Evolutionary conservation across 2,113 vertebrate genomes (phyloP).

Genomic region (Bostrychus sinensis): DNA sequence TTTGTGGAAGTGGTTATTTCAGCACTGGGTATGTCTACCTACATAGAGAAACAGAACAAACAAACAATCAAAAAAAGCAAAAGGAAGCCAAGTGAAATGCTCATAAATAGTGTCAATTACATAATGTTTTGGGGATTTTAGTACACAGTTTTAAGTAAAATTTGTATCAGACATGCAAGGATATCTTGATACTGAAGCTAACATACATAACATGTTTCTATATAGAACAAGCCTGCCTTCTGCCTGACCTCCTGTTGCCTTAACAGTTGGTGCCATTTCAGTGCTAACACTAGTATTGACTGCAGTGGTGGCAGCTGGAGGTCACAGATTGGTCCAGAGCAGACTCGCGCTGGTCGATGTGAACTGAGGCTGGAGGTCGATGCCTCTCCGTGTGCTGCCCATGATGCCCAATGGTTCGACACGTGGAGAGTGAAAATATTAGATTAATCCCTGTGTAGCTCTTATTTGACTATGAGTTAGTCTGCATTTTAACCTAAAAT

Average conservation of each 20-base stretch:
- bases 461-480: not conserved
- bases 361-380: slow-evolving; percentile 16
- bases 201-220: no score
- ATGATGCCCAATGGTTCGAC: not conserved
- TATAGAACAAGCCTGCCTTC: no score
- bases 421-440: not conserved
- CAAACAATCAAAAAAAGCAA: no score
- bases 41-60: no score
- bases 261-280: slow-evolving; percentile 30
- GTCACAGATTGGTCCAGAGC: slow-evolving; percentile 52
- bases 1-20: no score
- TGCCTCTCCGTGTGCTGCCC: not conserved
- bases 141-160: no score
- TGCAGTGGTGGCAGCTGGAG: slow-evolving; percentile 47
- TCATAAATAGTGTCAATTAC: no score
- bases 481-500: not conserved
- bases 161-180: no score
- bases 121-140: no score
- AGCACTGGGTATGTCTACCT: no score
- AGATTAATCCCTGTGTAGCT: not conserved
- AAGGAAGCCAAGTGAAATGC: no score
- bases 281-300: slow-evolving; percentile 59
- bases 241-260: slow-evolving; percentile 34
- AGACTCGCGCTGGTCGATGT: slow-evolving; percentile 56
- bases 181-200: no score